Base-by-base conservation (phyloP, 2,888 invertebrate species). In the Pomacea canaliculata region DNA sequence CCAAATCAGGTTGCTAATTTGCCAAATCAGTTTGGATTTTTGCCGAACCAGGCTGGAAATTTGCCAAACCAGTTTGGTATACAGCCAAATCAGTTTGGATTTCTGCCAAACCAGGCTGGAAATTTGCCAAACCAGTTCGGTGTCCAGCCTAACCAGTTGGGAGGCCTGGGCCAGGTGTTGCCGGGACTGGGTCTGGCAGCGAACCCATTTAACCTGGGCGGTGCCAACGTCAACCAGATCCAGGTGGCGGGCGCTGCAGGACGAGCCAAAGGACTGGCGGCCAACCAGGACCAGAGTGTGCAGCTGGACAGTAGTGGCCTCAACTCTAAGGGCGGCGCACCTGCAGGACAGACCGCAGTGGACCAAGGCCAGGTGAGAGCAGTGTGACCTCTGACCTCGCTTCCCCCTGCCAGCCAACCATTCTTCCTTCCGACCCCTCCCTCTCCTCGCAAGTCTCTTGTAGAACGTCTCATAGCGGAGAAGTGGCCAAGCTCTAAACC, bases 211-310 rank as follows among this genome's bases (percentile, higher is more conserved):
- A 67, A 37, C 4, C n/a, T 19, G 23, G 67, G 37, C 9, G 70
- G 56, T 7, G 56, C 70, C n/a, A 70, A 70, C 70, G 27, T 70
- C 23, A 70, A 70, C 70, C 70, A 70, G 70, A 56, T 70, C 70
- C 70, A 70, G 70, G 16, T 49, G 23, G 70, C 70, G n/a, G 70
- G 70, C 8, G 56, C 59, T 7, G 23, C n/a, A 16, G 70, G 70
- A 5, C 4, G 12, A 13, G 12, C 51, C 51, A 56, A 56, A 13
- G 59, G 59, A 7, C 23, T 23, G 1, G 56, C 23, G 13, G 27
- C 27, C 27, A 70, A 56, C 56, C 70, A 70, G 27, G 70, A 59
- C 19, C 70, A 70, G 70, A 27, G n/a, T 27, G 70, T 56, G 13
- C 5, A 18, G n/a, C 16, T 70, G 3, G 48, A 48, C 9, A 68